Evolutionary conservation across 2,888 invertebrate genomes (phyloP).

Genomic region (Pomacea canaliculata): DNA sequence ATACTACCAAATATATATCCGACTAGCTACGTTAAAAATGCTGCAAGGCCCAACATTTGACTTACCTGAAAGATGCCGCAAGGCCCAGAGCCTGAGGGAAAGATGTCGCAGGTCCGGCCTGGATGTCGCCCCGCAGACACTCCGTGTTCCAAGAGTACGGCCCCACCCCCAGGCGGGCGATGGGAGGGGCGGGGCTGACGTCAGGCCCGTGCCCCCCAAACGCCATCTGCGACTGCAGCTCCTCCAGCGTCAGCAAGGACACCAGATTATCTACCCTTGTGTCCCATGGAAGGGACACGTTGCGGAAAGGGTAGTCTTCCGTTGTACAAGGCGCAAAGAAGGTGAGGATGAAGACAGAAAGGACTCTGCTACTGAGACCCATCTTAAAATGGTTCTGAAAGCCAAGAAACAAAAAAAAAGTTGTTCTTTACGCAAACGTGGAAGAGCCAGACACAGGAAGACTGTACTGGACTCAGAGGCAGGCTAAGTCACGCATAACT

Average conservation of each 20-base stretch:
- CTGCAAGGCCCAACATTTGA: neutral
- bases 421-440: neutral
- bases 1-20: too few relatives aligned
- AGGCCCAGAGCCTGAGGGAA: constrained; percentile 66
- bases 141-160: constrained; percentile 65
- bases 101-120: constrained; percentile 61
- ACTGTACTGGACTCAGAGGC: too few relatives aligned
- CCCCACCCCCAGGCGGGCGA: constrained; percentile 57
- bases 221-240: constrained; percentile 56
- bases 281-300: constrained; percentile 58
- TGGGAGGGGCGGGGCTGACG: constrained; percentile 58
- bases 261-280: constrained; percentile 62
- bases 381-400: too few relatives aligned
- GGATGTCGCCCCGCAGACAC: constrained; percentile 63
- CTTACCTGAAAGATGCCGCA: constrained; percentile 65
- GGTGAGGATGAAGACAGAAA: neutral
- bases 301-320: constrained; percentile 57
- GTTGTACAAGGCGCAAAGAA: neutral
- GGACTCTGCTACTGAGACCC: neutral
- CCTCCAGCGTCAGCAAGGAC: constrained; percentile 53
- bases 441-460: neutral
- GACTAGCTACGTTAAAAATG: too few relatives aligned
- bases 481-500: too few relatives aligned
- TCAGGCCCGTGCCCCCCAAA: constrained; percentile 48
- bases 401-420: too few relatives aligned